A percentile compares a stretch with the other conserved stretches of the same genome.
Evolutionary conservation across 2,797 vertebrate genomes (phyloP).

Genomic region (Esox lucius): DNA sequence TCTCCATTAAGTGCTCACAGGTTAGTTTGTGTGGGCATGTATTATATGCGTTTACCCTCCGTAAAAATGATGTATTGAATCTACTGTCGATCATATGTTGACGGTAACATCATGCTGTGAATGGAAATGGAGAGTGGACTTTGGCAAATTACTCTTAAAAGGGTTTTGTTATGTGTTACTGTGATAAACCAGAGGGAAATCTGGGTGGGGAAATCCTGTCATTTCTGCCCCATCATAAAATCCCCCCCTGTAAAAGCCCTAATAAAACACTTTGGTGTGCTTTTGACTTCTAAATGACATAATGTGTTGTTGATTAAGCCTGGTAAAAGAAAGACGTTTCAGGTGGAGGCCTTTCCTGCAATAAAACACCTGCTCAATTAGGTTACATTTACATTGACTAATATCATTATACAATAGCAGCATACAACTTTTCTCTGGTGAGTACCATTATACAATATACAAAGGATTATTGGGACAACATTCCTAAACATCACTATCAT

Average conservation of each 20-base stretch:
- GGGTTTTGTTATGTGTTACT: constrained; percentile 17
- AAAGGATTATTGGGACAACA: background rate
- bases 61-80: constrained; percentile 26
- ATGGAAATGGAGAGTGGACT: background rate
- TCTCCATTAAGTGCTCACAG: constrained; percentile 15
- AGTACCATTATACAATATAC: constrained; percentile 3
- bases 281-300: background rate
- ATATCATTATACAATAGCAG: background rate
- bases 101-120: constrained; percentile 1
- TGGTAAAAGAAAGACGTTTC: background rate
- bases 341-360: background rate
- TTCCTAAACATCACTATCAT: background rate
- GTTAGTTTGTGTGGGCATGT: constrained; percentile 31
- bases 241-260: background rate
- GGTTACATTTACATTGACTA: constrained; percentile 9
- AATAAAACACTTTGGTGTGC: background rate
- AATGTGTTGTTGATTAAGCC: background rate
- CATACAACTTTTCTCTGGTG: constrained; percentile 12
- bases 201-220: background rate
- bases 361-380: constrained; percentile 1
- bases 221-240: background rate
- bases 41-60: constrained; percentile 30
- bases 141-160: constrained; percentile 8
- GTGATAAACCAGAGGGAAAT: constrained; percentile 11
- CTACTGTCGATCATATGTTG: constrained; percentile 6